Evolutionary conservation across 2,888 invertebrate genomes (phyloP).

Genomic region (Thalpophila matura): DNA sequence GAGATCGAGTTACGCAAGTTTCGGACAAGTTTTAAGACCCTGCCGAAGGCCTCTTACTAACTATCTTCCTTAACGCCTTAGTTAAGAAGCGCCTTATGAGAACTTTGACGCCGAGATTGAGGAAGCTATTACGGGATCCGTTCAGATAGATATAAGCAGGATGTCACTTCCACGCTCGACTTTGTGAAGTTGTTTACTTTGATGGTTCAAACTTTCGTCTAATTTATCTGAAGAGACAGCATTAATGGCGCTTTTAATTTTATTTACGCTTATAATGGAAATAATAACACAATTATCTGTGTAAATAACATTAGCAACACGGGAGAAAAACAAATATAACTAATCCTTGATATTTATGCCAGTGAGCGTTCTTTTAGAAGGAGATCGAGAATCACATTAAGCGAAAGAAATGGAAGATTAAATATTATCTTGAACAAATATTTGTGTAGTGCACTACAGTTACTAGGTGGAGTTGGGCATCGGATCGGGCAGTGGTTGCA

Average conservation of each 20-base stretch:
- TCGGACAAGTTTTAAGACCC: conserved; percentile 89
- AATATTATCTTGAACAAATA: conserved; percentile 85
- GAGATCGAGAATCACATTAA: conserved; percentile 70
- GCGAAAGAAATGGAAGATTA: conserved; percentile 81
- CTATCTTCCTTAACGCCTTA: conserved; percentile 90
- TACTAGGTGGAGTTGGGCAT: conserved; percentile 83
- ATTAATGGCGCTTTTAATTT: conserved; percentile 61
- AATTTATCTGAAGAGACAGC: conserved; percentile 78
- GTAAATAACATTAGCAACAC: conserved; percentile 2
- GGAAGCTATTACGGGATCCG: conserved; percentile 90
- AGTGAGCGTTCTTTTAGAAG: conserved; percentile 54
- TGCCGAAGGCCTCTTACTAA: conserved; percentile 87
- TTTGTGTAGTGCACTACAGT: conserved; percentile 87
- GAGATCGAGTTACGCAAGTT: conserved; percentile 89
- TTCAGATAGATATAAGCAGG: conserved; percentile 89
- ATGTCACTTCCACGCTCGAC: conserved; percentile 89
- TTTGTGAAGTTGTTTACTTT: conserved; percentile 89
- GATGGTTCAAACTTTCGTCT: conserved; percentile 84
- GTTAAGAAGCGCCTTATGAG: conserved; percentile 90
- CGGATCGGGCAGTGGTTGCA: conserved; percentile 88
- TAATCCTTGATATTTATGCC: conserved; percentile 63
- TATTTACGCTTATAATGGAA: conserved; percentile 26
- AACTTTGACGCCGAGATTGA: conserved; percentile 90
- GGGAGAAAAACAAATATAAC: conserved; percentile 16
- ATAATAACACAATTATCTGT: not conserved